Base-by-base conservation (phyloP, 2,888 invertebrate genomes). In the Heteromyza rotundicornis region DNA sequence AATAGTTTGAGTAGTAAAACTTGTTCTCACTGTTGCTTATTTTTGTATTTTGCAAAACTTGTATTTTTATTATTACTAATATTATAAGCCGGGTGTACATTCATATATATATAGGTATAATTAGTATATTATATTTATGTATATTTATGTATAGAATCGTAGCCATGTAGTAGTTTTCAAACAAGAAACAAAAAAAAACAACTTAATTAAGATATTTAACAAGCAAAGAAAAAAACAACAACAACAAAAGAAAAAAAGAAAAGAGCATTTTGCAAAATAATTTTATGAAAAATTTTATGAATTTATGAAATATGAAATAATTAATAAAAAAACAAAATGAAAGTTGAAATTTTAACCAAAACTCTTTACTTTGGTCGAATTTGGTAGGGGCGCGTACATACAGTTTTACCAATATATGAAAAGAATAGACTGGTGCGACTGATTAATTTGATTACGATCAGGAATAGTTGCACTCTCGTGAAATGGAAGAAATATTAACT, bases 181-280 rank as follows among this genome's bases (percentile, higher is more conserved):
- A 50, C 2, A 50, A 57, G 27, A 57, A n/a, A 12, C 47, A 27
- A 49, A 57, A 24, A 17, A 57, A 57, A 53, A 58, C 14, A n/a
- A 40, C 40, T 7, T 40, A 40, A n/a, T 57, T 49, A 57, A 61
- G 35, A 20, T 59, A 32, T 24, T 22, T 40, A 19, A 32, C 27
- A n/a, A n/a, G n/a, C n/a, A n/a, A n/a, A n/a, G 49, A 32, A 59
- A 60, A 62, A 60, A 64, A 64, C 64, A 47, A 44, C 35, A 44
- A 52, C 20, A 53, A 27, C 20, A 49, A 8, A n/a, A 49, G 20
- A 2, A 49, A 17, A 49, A 49, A 49, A n/a, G 3, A 17, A 19
- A 8, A 49, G 17, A 49, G 49, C 17, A 16, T 20, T 50, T 19
- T 17, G 17, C 8, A 17, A 50, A 50, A 19, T 3, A 50, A 16